Evolutionary conservation across 2,888 invertebrate genomes (phyloP), one percentile per base, ranked within the genome.

Genomic region (Macropis europaea): DNA sequence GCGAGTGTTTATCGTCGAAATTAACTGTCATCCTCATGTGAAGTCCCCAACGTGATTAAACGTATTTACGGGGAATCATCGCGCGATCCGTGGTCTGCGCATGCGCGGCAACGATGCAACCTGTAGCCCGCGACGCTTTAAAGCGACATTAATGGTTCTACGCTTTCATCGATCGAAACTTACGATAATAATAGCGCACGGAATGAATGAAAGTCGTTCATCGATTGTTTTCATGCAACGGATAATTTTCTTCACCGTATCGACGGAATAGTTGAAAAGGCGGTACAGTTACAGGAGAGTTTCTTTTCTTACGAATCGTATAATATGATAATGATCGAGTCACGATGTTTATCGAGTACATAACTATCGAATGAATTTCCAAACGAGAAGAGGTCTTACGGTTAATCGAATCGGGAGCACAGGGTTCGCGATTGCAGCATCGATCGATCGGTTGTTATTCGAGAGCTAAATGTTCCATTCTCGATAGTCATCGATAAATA

Each of bases 91-190:
- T 0, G 34, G 11, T 22, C 3, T 0, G 30, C 61, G 61, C 66
- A 34, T 53, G 53, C 61, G 24, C 52, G 1, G 6, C 40, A 1
- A 0, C 30, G 17, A 4, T 11, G 57, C 66, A 57, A 69, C 50
- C 50, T 66, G 68, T 69, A 52, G 66, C 68, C 50, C 66, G 40
- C 42, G 64, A 30, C 32, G 36, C 24, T 52, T 66, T 32, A 1
- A 38, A 66, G 5, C n/a, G 11, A 32, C 43, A 15, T 57, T 30
- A 42, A 28, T 19, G 40, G 42, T 38, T 63, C 36, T 24, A 7
- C 15, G 26, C 7, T 24, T 32, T n/a, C n/a, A 57, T 59, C 52
- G 59, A 52, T 50, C 67, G 38, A 22, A 38, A 1, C n/a, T n/a
- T 34, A 32, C 17, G 52, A 36, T 52, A 59, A 66, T 38, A 52